A percentile compares a stretch with the other conserved stretches of the same genome.
Conservation (phyloP, 2,888 invertebrate genomes). For the Euplexia lucipara region DNA sequence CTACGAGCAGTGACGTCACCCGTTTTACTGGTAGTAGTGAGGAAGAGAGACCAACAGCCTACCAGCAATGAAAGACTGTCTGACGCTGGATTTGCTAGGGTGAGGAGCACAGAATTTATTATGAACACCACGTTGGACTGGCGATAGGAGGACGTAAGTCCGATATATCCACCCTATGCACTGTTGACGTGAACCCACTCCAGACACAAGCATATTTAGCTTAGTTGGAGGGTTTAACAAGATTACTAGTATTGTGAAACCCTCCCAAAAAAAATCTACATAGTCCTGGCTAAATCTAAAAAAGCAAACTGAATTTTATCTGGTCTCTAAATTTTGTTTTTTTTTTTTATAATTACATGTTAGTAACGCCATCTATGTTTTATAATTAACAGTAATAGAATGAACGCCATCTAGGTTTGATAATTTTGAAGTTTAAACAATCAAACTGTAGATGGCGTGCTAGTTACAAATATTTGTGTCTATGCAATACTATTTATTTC, state of each 20-base stretch:
- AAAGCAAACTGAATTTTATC: neutral
- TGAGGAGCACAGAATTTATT: slow-evolving; percentile 74
- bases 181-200: no score
- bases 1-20: slow-evolving; percentile 95
- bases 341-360: neutral
- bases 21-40: slow-evolving; percentile 95
- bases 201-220: no score
- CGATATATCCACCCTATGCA: no score
- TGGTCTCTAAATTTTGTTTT: neutral
- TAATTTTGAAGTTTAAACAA: neutral
- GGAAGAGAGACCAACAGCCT: slow-evolving; percentile 76
- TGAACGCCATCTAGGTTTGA: neutral
- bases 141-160: no score
- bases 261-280: no score
- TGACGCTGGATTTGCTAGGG: slow-evolving; percentile 91
- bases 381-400: no score
- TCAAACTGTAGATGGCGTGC: neutral
- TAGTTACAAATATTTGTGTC: no score
- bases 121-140: no score
- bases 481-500: no score
- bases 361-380: slow-evolving; percentile 19
- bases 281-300: no score
- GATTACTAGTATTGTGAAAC: no score
- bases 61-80: slow-evolving; percentile 52
- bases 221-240: no score